These are phyloP conservation scores for Temnothorax longispinosus DNA, from an alignment of 1,140 invertebrate species.

Conservation along the genomic window DNA sequence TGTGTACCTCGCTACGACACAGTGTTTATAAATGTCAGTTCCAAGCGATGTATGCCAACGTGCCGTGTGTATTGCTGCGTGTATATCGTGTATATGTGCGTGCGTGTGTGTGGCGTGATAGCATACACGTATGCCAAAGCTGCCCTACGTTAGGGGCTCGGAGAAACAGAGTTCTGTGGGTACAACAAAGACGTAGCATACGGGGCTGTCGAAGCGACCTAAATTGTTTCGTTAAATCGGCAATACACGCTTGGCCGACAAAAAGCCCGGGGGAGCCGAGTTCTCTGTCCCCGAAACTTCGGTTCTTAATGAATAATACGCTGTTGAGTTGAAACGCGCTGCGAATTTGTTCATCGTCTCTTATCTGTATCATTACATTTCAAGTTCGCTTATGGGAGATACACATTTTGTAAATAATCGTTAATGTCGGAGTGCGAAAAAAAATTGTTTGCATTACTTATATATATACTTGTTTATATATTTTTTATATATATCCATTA, in stretches of 20 bases:
- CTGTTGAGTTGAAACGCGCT: background rate
- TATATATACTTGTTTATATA: background rate
- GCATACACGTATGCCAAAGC: slow-evolving; percentile 17
- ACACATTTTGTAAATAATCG: background rate
- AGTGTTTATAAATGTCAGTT: slow-evolving; percentile 74
- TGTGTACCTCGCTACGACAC: slow-evolving; percentile 48
- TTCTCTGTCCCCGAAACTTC: background rate
- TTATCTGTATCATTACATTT: background rate
- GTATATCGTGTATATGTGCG: background rate
- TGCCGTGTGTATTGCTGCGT: slow-evolving; percentile 12
- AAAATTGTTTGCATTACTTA: background rate
- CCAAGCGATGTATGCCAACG: slow-evolving; percentile 69
- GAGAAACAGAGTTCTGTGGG: slow-evolving; percentile 51
- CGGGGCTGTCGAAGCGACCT: slow-evolving; percentile 53
- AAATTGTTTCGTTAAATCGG: slow-evolving; percentile 71
- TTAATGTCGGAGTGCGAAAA: background rate
- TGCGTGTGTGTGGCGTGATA: background rate
- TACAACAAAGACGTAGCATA: slow-evolving; percentile 57
- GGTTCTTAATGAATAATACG: slow-evolving; percentile 29
- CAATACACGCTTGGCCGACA: slow-evolving; percentile 47
- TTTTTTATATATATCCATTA: background rate
- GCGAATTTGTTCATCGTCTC: background rate
- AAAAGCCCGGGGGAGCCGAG: slow-evolving; percentile 19
- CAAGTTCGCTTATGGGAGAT: background rate
- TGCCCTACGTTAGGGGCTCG: background rate